Evolutionary conservation across 2,888 invertebrate species (phyloP).

Genomic region (Stratiomys singularior): DNA sequence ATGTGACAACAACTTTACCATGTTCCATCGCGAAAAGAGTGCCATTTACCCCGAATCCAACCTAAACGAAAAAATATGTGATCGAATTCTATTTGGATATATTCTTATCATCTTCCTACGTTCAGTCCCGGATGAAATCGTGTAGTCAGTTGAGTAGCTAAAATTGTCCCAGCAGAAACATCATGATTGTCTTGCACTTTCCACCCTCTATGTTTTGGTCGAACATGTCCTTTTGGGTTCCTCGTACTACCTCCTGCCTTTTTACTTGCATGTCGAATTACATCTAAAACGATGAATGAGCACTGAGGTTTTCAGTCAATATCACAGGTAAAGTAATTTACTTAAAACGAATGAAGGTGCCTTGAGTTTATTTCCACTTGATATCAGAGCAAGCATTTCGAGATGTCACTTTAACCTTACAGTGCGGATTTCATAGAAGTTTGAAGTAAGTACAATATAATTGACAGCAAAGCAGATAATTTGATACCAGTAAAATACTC

Average conservation of each 20-base stretch:
- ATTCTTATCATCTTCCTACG: constrained; percentile 66
- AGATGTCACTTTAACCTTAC: too few relatives aligned
- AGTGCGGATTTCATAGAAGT: too few relatives aligned
- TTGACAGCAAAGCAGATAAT: too few relatives aligned
- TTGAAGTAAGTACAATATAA: too few relatives aligned
- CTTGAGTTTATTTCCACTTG: too few relatives aligned
- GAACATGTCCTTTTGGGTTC: constrained; percentile 73
- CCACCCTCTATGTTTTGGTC: constrained; percentile 82
- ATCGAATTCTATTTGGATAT: not conserved
- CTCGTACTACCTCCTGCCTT: constrained; percentile 79
- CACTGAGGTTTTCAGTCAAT: too few relatives aligned
- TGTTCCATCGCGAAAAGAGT: constrained; percentile 82
- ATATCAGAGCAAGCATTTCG: too few relatives aligned
- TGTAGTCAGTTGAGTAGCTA: constrained; percentile 75
- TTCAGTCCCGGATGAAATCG: constrained; percentile 85
- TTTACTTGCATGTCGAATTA: constrained; percentile 75
- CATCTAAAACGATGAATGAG: too few relatives aligned
- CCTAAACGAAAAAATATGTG: too few relatives aligned
- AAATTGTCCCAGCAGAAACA: constrained; percentile 74
- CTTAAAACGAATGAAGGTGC: too few relatives aligned
- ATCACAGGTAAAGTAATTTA: too few relatives aligned
- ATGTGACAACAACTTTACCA: constrained; percentile 82
- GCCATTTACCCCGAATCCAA: constrained; percentile 82
- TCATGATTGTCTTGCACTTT: constrained; percentile 76
- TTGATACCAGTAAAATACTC: too few relatives aligned